phyloP scores from a whole-genome alignment of 2,797 vertebrate genomes.

The Microctenopoma steveboyesi region DNA sequence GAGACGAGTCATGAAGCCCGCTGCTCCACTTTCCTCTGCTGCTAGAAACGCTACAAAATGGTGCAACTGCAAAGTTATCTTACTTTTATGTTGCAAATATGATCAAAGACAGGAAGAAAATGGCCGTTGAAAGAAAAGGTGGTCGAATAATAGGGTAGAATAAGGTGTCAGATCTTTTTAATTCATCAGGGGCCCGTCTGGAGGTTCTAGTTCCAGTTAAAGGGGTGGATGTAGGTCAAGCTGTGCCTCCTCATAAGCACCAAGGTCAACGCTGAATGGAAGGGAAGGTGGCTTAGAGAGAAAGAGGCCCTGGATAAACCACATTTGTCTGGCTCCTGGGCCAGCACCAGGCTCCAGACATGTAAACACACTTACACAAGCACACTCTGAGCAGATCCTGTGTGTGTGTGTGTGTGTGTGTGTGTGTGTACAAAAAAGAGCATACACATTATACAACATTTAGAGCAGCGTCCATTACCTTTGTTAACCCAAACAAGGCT shows the following conservation, averaged over 20 bases:
- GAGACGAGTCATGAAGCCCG: constrained; percentile 59
- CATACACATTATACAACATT: constrained; percentile 45
- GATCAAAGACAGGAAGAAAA: constrained; percentile 36
- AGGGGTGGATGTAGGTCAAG: constrained; percentile 82
- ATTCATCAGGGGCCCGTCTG: constrained; percentile 42
- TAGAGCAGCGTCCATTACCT: constrained; percentile 29
- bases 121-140: constrained; percentile 3
- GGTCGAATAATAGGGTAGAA: constrained; percentile 3
- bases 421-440: constrained; percentile 22
- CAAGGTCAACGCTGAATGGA: constrained; percentile 81
- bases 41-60: constrained; percentile 35
- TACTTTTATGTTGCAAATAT: constrained; percentile 19
- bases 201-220: constrained; percentile 70
- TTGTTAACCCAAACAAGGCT: constrained; percentile 38
- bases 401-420: constrained; percentile 33
- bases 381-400: constrained; percentile 36
- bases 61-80: constrained; percentile 5
- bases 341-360: constrained; percentile 60
- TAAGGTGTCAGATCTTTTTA: constrained; percentile 54
- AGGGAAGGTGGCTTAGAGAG: constrained; percentile 82
- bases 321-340: constrained; percentile 76
- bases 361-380: constrained; percentile 81
- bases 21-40: constrained; percentile 66
- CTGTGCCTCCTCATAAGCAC: constrained; percentile 76
- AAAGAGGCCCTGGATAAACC: constrained; percentile 79